Evolutionary conservation across 2,888 invertebrate species (phyloP), one percentile per base, ranked within the genome.

Genomic region (Macrophya alboannulata): DNA sequence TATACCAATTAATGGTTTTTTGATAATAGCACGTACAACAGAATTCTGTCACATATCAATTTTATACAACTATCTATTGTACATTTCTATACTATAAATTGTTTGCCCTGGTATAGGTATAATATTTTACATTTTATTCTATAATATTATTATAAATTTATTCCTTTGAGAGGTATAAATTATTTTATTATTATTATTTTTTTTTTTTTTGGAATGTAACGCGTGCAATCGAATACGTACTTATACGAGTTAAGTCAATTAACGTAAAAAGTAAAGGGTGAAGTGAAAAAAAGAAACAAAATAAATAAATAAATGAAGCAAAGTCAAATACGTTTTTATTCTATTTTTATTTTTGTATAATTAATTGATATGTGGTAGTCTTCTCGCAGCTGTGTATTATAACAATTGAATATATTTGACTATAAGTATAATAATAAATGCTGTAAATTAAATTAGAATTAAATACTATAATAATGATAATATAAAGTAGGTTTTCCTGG

Each of bases 391-490:
- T 72, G 72, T 72, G 72, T 72, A 72, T 43, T 45, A 72, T 72
- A 72, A 72, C 72, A 72, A 72, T 43, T 45, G 72, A 72, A 72
- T 51, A 74, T 43, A 43, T 74, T 65, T 62, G 65, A 81, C 10
- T 81, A 77, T 37, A 37, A 55, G 55, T 59, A 76, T 79, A 79
- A 76, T 79, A 79, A 79, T 55, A 45, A 82, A 83, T 68, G 55
- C 65, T 83, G 83, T 83, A 83, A 68, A 83, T 83, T 83, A 68
- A 68, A 83, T 68, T 83, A 83, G 65, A 25, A 12, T n/a, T 82
- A 43, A 51, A 82, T 31, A 25, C 37, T 82, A 65, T 25, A 40
- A 68, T 10, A 82, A 68, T 59, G 68, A 31, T 45, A 45, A 68
- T 83, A 48, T 68, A 48, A 31, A 45, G 25, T 68, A 83, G 83